Evolutionary conservation across 2,888 invertebrate species (phyloP), one percentile per base, ranked within the genome.

Genomic region (Gari tellinella): DNA sequence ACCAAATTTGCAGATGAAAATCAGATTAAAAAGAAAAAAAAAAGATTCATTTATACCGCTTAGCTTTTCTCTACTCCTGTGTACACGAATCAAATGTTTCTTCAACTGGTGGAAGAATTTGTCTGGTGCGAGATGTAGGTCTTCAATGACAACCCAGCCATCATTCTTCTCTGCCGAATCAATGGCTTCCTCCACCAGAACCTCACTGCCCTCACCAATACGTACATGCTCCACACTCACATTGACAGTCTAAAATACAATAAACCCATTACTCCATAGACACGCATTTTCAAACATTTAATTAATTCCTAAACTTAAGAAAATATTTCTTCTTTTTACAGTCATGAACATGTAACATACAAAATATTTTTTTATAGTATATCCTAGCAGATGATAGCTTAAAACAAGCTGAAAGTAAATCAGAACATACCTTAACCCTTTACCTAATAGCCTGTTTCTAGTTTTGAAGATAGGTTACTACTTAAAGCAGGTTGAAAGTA

Each of bases 101-200:
- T 86, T 84, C 10, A 91, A 77, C 38, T 86, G 80, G 26, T 73
- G 72, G 66, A 85, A 86, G 80, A 86, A 82, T 23, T 78, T 72
- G 14, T 77, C 74, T 10, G 83, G 78, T 4, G 89, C 88, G 21
- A 90, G 84, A 62, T 91, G 90, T 2, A 90, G 77, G 26, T 88
- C 86, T 66, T 90, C 88, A 26, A 91, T 86, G 41, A 91, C 67
- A 0, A 89, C 81, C 91, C 91, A 91, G 53, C 85, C 85, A 53
- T 90, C 86, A 40, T 90, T 85, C 61, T 86, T 85, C 78, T 90
- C 89, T 5, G 89, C 89, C 10, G 83, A 66, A 61, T 89, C 87
- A 3, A 91, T 81, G 0, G 87, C 87, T 25, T 89, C 88, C 38
- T 86, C 83, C 21, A 89, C 83, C 23, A 74, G 55, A 12, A 80